phyloP scores from a whole-genome alignment of 2,797 vertebrate species.

The Sebastes hubbsi region DNA sequence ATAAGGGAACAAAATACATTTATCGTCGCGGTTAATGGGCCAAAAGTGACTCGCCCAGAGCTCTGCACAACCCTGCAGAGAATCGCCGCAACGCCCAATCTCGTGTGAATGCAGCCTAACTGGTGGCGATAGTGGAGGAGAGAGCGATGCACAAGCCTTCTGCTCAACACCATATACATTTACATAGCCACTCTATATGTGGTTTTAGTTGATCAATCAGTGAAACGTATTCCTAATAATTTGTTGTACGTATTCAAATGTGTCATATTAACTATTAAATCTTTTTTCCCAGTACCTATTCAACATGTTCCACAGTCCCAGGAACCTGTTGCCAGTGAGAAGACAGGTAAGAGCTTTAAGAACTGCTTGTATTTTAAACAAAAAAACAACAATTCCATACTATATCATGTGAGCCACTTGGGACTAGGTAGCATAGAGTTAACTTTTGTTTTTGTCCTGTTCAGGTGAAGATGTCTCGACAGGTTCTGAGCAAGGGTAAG shows the following conservation, averaged over 20 bases:
- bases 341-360: conserved; percentile 70
- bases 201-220: neutral
- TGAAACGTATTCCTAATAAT: neutral
- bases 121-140: neutral
- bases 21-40: too few species aligned
- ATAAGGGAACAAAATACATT: too few species aligned
- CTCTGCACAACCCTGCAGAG: too few species aligned
- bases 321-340: conserved; percentile 72
- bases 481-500: conserved; percentile 85
- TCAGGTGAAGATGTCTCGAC: conserved; percentile 74
- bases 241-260: neutral
- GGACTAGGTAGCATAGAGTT: neutral
- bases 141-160: neutral
- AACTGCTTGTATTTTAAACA: neutral
- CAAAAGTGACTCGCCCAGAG: too few species aligned
- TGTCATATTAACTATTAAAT: conserved; percentile 11
- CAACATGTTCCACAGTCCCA: conserved; percentile 67
- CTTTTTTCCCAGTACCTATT: conserved; percentile 57
- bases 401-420: neutral
- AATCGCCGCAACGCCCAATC: too few species aligned
- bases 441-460: conserved; percentile 1
- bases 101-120: neutral
- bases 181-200: neutral
- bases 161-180: neutral
- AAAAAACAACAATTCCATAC: neutral